Evolutionary conservation across 1,140 invertebrate genomes (phyloP), one percentile per base, ranked within the genome.

Genomic region (Mylabris phalerata): DNA sequence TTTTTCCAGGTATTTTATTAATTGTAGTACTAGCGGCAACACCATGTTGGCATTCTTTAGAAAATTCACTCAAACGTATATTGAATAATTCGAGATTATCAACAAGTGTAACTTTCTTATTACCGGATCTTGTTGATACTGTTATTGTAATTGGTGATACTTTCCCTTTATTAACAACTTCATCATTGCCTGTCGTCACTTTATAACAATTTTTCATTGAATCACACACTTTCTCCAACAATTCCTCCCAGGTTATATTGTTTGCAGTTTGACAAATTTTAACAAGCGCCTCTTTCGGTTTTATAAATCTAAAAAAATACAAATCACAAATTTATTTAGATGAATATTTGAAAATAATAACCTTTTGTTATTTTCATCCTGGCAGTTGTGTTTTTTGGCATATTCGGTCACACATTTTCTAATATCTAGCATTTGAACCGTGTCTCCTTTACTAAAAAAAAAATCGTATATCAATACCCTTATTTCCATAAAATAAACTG

Each of bases 91-190:
- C 90, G 57, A 95, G 78, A 75, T 95, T 95, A 61, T 90, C 89
- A 0, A 96, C 82, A 40, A 95, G 73, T 1, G 93, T 95, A 9
- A 92, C 90, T 80, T 94, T 95, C 73, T 96, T 96, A 69, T 92
- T 92, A n/a, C 87, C 86, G 25, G 84, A 82, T 51, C 92, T 76
- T n/a, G 84, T 86, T 10, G 82, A 84, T 3, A 93, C 83, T 9
- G 82, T 82, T 73, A 95, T 86, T 62, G 85, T 84, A 57, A 95
- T 88, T 10, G 87, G 84, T 39, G 89, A 83, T 57, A 94, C 75
- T 74, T 90, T 87, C 43, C 86, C 85, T 66, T 85, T 88, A 55
- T 80, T 81, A 4, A 89, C 71, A 46, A 78, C 80, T 41, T 79
- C 75, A 32, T 82, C 80, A 54, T 79, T 78, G 3, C 78, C 76